Percentiles rank a stretch among this genome's conserved stretches.
Conservation (phyloP, 35 echinoderm and acorn worm species). For the Apostichopus californicus region DNA sequence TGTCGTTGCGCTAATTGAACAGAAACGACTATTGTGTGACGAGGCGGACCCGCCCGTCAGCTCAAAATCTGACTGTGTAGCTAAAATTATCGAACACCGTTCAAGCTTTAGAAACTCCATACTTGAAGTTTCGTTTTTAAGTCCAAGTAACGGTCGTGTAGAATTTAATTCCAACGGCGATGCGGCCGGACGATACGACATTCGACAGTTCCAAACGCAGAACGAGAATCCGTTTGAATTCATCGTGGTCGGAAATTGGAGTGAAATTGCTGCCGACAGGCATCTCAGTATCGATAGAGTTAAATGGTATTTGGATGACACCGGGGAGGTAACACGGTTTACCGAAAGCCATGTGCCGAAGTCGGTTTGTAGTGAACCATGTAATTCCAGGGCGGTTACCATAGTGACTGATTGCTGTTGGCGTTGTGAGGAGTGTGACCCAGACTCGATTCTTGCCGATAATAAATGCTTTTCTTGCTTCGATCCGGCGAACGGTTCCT, state of each 20-base stretch:
- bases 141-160: slow-evolving; percentile 71
- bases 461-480: slow-evolving; percentile 7
- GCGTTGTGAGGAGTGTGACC: not conserved
- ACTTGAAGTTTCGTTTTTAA: slow-evolving; percentile 59
- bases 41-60: not conserved
- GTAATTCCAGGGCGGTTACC: slow-evolving; percentile 49
- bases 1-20: not conserved
- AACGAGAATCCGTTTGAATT: slow-evolving; percentile 57
- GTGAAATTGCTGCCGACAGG: not conserved
- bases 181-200: slow-evolving; percentile 66
- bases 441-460: not conserved
- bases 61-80: not conserved
- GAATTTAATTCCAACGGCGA: slow-evolving; percentile 71
- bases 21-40: not conserved
- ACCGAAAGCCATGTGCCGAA: slow-evolving; percentile 52
- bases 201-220: slow-evolving; percentile 67
- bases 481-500: not conserved
- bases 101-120: slow-evolving; percentile 45
- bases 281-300: slow-evolving; percentile 32
- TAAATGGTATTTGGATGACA: slow-evolving; percentile 58
- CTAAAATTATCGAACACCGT: slow-evolving; percentile 26
- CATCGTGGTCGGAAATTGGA: slow-evolving; percentile 66
- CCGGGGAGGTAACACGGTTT: not conserved
- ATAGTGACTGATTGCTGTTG: slow-evolving; percentile 31
- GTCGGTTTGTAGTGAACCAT: slow-evolving; percentile 79